phyloP scores from a whole-genome alignment of 1,140 invertebrate genomes.

The Centruroides vittatus region DNA sequence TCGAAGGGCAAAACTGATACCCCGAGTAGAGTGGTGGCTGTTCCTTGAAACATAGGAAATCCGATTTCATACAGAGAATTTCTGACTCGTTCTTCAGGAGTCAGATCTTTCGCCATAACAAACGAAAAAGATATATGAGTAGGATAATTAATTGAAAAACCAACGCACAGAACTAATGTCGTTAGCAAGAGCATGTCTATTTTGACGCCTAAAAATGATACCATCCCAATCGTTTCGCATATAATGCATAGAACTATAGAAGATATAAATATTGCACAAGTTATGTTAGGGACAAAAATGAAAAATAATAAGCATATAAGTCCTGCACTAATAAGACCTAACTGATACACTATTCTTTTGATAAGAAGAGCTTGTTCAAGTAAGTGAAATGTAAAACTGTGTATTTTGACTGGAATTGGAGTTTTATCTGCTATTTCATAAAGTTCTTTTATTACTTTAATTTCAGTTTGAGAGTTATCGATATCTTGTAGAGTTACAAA shows the following conservation, averaged over 20 bases:
- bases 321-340: conserved; percentile 73
- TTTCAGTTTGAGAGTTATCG: conserved; percentile 73
- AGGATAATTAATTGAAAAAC: conserved; percentile 92
- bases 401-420: conserved; percentile 67
- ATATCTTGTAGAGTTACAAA: conserved; percentile 79
- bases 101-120: conserved; percentile 51
- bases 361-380: conserved; percentile 90
- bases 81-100: conserved; percentile 49
- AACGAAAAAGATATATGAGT: conserved; percentile 94
- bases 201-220: conserved; percentile 87
- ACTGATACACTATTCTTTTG: conserved; percentile 76
- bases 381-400: conserved; percentile 86
- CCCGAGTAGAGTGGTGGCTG: conserved; percentile 78
- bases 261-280: conserved; percentile 86
- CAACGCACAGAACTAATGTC: conserved; percentile 95
- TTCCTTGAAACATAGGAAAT: conserved; percentile 87
- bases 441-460: conserved; percentile 69
- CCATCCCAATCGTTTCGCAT: conserved; percentile 86
- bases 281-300: conserved; percentile 84
- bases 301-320: conserved; percentile 93
- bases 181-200: conserved; percentile 96
- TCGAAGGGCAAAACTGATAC: conserved; percentile 71
- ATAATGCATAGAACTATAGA: conserved; percentile 91
- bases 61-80: conserved; percentile 79
- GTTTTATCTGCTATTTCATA: conserved; percentile 59